phyloP scores from a whole-genome alignment of 2,797 vertebrate genomes.

The Acrossocheilus wenchowensis region DNA sequence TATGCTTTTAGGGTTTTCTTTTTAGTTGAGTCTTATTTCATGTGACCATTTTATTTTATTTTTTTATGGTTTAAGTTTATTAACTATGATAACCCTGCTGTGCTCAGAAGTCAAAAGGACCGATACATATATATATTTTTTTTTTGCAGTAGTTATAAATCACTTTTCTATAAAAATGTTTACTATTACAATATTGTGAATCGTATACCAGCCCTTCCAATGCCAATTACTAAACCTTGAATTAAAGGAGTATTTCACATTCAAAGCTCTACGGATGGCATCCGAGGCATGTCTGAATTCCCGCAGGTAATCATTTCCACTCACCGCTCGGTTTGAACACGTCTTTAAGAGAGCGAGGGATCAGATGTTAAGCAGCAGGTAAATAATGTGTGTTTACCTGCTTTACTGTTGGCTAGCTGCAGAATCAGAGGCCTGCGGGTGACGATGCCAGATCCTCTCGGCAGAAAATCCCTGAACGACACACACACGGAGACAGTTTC shows the following conservation, averaged over 20 bases:
- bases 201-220: not conserved
- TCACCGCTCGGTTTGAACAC: not conserved
- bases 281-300: not conserved
- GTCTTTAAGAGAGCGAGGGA: not conserved
- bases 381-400: slow-evolving; percentile 22
- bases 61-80: not conserved
- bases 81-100: not conserved
- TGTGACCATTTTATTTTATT: not conserved
- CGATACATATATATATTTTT: too few relatives aligned
- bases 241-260: not conserved
- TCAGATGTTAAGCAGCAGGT: not conserved
- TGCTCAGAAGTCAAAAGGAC: not conserved
- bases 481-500: not conserved
- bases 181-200: not conserved
- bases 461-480: slow-evolving; percentile 49
- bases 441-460: slow-evolving; percentile 53
- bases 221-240: not conserved
- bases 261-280: not conserved
- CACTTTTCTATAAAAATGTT: not conserved
- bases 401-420: slow-evolving; percentile 55
- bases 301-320: not conserved
- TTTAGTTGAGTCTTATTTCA: too few relatives aligned
- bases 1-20: too few relatives aligned
- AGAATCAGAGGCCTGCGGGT: slow-evolving; percentile 53
- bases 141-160: not conserved